Evolutionary conservation across 2,113 vertebrate genomes (phyloP).

Genomic region (Anguilla rostrata): DNA sequence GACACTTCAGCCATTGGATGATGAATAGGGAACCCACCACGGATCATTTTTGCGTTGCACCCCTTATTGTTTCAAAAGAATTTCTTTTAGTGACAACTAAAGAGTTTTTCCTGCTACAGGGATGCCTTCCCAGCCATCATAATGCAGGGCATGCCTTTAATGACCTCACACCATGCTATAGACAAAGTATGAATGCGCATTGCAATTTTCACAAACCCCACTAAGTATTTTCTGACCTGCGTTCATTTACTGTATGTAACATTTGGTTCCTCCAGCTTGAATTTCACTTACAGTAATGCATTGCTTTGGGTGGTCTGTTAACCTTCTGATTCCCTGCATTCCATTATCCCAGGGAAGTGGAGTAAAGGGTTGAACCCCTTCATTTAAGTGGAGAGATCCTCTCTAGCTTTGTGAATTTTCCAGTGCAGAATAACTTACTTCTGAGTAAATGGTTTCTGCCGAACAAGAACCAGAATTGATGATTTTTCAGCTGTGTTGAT

Average conservation of each 20-base stretch:
- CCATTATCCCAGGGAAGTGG: background rate
- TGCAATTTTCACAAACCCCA: background rate
- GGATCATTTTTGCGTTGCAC: background rate
- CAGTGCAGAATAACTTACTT: slow-evolving; percentile 43
- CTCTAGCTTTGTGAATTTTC: slow-evolving; percentile 35
- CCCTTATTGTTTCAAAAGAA: background rate
- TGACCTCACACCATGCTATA: too few relatives aligned
- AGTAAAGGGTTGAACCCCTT: background rate
- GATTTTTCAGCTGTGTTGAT: slow-evolving; percentile 35
- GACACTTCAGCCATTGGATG: background rate
- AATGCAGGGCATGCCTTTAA: background rate
- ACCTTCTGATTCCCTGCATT: slow-evolving; percentile 25
- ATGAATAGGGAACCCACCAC: background rate
- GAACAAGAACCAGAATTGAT: slow-evolving; percentile 38
- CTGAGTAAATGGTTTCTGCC: slow-evolving; percentile 42
- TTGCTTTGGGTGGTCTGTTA: slow-evolving; percentile 33
- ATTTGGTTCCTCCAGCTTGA: slow-evolving; percentile 41
- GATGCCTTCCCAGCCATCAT: background rate
- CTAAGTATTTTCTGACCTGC: background rate
- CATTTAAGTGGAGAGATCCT: background rate
- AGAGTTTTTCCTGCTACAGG: background rate
- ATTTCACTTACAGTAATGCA: slow-evolving; percentile 50
- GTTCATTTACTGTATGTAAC: background rate
- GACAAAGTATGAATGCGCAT: background rate
- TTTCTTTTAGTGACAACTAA: background rate